phyloP scores from a whole-genome alignment of 2,797 vertebrate species.

The Sarcoramphus papa region DNA sequence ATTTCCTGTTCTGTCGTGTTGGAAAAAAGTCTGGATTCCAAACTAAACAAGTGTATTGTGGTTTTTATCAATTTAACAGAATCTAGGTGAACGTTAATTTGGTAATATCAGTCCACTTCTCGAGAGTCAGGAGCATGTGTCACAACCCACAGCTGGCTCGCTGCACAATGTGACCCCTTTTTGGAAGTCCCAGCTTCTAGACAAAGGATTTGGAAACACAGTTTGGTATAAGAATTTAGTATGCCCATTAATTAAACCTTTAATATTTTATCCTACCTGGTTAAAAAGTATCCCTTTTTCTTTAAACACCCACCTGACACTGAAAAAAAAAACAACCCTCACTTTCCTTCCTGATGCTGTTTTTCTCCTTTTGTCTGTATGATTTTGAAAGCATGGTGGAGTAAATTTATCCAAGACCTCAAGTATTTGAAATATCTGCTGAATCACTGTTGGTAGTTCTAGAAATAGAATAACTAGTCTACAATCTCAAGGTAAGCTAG shows the following conservation, averaged over 20 bases:
- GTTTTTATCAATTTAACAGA: neutral
- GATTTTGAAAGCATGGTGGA: neutral
- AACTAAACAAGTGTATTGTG: neutral
- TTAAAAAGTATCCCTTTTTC: neutral
- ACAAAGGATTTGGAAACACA: neutral
- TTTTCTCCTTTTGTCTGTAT: neutral
- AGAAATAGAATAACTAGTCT: constrained; percentile 14
- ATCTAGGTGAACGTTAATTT: neutral
- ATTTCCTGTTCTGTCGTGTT: neutral
- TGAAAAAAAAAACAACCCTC: neutral
- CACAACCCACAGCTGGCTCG: rapidly evolving
- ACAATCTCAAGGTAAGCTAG: constrained; percentile 17
- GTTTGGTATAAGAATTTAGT: neutral
- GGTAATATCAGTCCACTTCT: neutral
- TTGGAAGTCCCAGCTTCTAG: neutral
- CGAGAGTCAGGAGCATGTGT: neutral
- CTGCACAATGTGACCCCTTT: rapidly evolving
- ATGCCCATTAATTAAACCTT: neutral
- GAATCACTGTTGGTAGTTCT: constrained; percentile 23
- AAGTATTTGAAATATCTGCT: neutral
- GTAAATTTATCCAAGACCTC: neutral
- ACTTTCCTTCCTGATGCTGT: neutral
- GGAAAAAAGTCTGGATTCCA: neutral
- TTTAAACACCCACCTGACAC: neutral
- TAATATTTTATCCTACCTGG: neutral